Evolutionary conservation across 2,888 invertebrate species (phyloP).

Genomic region (Sericinus montela): DNA sequence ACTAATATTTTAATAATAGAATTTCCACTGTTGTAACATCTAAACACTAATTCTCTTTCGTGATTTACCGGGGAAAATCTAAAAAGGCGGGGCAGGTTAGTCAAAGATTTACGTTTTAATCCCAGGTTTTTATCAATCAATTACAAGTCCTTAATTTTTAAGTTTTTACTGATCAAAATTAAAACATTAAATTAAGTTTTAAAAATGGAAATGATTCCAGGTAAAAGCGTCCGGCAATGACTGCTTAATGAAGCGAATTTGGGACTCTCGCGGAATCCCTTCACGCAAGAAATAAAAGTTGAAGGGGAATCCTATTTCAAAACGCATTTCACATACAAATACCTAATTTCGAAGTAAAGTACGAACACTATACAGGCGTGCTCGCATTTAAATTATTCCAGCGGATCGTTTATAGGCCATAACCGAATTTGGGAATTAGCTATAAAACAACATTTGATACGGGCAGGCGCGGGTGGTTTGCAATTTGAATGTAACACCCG

Average conservation of each 20-base stretch:
- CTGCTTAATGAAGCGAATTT: slow-evolving; percentile 35
- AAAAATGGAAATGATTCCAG: slow-evolving; percentile 19
- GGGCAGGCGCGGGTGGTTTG: slow-evolving; percentile 75
- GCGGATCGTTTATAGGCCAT: slow-evolving; percentile 80
- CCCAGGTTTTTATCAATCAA: background rate
- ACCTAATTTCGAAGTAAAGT: slow-evolving; percentile 76
- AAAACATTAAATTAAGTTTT: slow-evolving; percentile 19
- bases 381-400: slow-evolving; percentile 79
- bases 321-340: slow-evolving; percentile 79
- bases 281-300: slow-evolving; percentile 61
- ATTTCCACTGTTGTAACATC: too few species aligned
- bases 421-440: slow-evolving; percentile 80
- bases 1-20: too few species aligned
- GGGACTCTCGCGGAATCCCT: slow-evolving; percentile 30
- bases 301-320: slow-evolving; percentile 68
- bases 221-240: slow-evolving; percentile 21
- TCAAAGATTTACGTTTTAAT: slow-evolving; percentile 11
- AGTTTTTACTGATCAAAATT: slow-evolving; percentile 10
- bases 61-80: background rate
- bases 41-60: too few species aligned
- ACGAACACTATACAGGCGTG: slow-evolving; percentile 77
- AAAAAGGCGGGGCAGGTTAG: background rate
- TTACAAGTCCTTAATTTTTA: slow-evolving; percentile 3
- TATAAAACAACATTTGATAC: slow-evolving; percentile 80
- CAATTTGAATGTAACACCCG: slow-evolving; percentile 76